Evolutionary conservation across 2,113 vertebrate genomes (phyloP), one percentile per base, ranked within the genome.

Genomic region (Caretta caretta): DNA sequence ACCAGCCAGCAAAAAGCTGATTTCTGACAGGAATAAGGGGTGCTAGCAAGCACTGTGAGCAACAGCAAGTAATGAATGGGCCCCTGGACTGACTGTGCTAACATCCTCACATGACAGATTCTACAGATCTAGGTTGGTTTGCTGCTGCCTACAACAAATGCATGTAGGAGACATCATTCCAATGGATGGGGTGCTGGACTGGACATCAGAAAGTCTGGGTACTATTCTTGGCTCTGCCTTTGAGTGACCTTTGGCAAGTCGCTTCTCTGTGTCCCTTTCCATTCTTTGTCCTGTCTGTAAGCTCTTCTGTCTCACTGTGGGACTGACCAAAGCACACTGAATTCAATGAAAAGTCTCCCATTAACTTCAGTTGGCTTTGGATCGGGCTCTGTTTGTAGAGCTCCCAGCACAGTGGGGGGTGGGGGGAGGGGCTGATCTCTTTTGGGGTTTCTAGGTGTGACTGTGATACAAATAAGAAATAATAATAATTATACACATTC

Each of bases 141-240:
- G 11, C 1, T 69, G 51, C n/a, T 69, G 79, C 87, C 85, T 80
- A 35, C 65, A 4, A 35, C 2, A 1, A 27, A 80, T 49, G 10
- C 48, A 2, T 29, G 75, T 3, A 57, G 56, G n/a, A 0, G 0
- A 3, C 24, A 13, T 42, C 72, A 13, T 25, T 24, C 72, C 46
- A 76, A 46, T 25, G 13, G 1, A 0, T 0, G 24, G 8, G n/a
- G 1, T 17, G n/a, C 2, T 1, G 2, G 1, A 0, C 0, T 0
- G 56, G 10, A 50, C 0, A 0, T 76, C 0, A 2, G 19, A 4
- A 72, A 35, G 12, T 25, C 8, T 0, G 1, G 2, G 38, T 6
- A 82, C 42, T 29, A 1, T 0, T 3, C 54, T 56, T 24, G 72
- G 6, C n/a, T 16, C 35, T 0, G 2, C 49, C 46, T 31, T 35